Evolutionary conservation across 1,140 invertebrate species (phyloP).

Genomic region (Apis cerana): DNA sequence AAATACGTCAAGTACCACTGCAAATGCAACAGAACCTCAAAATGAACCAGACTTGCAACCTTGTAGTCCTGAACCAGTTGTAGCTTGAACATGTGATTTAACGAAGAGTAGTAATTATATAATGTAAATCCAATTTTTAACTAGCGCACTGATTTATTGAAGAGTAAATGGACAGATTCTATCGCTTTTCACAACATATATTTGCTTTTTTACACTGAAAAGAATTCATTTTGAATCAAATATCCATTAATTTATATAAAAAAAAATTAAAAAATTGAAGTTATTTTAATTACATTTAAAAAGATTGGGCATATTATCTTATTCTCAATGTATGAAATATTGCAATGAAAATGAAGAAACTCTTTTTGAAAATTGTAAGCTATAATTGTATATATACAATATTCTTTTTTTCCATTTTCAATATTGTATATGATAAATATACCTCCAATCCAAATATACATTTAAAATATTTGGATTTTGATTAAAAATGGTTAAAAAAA

Average conservation of each 20-base stretch:
- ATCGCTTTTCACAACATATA: slow-evolving; percentile 3
- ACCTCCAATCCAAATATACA: background rate
- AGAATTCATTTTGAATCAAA: background rate
- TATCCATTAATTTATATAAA: background rate
- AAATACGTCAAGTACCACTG: slow-evolving; percentile 61
- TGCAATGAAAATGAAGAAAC: slow-evolving; percentile 4
- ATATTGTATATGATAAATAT: slow-evolving; percentile 13
- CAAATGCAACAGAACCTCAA: slow-evolving; percentile 70
- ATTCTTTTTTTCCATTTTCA: slow-evolving; percentile 18
- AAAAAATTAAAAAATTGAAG: background rate
- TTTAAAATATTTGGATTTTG: background rate
- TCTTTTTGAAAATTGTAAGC: background rate
- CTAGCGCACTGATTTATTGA: slow-evolving; percentile 62
- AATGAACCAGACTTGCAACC: slow-evolving; percentile 76
- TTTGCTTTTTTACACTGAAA: background rate
- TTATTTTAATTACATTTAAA: background rate
- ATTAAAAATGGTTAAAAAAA: background rate
- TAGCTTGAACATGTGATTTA: slow-evolving; percentile 71
- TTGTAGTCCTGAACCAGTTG: slow-evolving; percentile 79
- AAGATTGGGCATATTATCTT: background rate
- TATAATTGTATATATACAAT: background rate
- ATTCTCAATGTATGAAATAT: background rate
- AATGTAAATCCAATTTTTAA: slow-evolving; percentile 35
- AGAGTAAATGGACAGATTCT: background rate
- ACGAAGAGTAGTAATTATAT: slow-evolving; percentile 43